These are phyloP conservation scores for Mimumesa dahlbomi DNA, from an alignment of 2,888 invertebrate genomes.

Conservation along the genomic window DNA sequence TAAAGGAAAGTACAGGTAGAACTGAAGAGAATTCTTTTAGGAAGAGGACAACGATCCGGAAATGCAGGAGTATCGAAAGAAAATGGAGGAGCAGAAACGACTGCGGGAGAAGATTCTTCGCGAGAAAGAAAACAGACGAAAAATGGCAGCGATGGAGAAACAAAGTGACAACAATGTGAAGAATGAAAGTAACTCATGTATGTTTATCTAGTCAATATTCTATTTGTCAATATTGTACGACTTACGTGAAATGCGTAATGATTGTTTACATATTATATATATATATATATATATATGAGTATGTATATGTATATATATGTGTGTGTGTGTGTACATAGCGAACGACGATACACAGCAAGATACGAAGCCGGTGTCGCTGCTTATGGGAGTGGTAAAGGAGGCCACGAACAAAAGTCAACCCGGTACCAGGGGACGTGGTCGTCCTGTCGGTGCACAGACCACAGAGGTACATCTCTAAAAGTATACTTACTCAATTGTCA, in stretches of 20 bases:
- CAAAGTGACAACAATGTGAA: conserved; percentile 69
- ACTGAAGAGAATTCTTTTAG: conserved; percentile 44
- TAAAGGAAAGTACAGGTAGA: too few relatives aligned
- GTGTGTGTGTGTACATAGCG: too few relatives aligned
- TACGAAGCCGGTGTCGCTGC: conserved; percentile 56
- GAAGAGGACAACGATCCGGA: conserved; percentile 79
- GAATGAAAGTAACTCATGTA: conserved; percentile 64
- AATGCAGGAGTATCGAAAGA: conserved; percentile 79
- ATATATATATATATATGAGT: too few relatives aligned
- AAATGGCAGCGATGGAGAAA: conserved; percentile 78
- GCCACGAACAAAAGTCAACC: conserved; percentile 58
- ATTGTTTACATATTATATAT: too few relatives aligned
- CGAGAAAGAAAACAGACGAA: conserved; percentile 80
- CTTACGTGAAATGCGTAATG: background rate
- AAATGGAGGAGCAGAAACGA: conserved; percentile 81
- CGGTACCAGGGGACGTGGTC: conserved; percentile 66
- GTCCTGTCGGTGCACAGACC: conserved; percentile 68
- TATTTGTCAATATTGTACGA: background rate
- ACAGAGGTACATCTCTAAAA: conserved; percentile 76
- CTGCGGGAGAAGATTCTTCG: conserved; percentile 79
- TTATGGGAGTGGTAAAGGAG: conserved; percentile 68
- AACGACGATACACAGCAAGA: conserved; percentile 66
- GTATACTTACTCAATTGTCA: conserved; percentile 30
- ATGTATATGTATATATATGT: too few relatives aligned
- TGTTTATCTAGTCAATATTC: conserved; percentile 5